phyloP scores from a whole-genome alignment of 2,797 vertebrate genomes.

The Chelidonichthys spinosus region DNA sequence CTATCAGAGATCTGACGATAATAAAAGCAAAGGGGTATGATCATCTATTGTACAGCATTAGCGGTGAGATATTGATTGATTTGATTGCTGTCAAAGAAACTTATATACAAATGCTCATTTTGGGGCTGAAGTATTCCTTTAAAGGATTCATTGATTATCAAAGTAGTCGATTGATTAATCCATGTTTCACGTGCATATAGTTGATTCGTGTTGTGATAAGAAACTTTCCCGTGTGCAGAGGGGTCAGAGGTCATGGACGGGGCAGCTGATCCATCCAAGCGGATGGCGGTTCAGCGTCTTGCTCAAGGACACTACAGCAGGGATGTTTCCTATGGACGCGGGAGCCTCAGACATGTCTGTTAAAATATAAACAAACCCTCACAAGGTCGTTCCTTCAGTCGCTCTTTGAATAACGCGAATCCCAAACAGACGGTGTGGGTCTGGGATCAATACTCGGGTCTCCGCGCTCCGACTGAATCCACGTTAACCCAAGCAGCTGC shows the following conservation, averaged over 20 bases:
- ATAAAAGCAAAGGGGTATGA: too few relatives aligned
- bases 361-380: conserved; percentile 2
- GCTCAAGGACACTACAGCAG: neutral
- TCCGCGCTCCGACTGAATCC: neutral
- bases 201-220: too few relatives aligned
- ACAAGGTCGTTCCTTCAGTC: neutral
- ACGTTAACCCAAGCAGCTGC: neutral
- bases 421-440: neutral
- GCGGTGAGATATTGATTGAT: too few relatives aligned
- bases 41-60: too few relatives aligned
- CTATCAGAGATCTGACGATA: too few relatives aligned
- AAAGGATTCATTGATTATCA: too few relatives aligned
- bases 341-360: too few relatives aligned
- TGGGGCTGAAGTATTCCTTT: too few relatives aligned
- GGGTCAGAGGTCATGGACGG: conserved; percentile 29
- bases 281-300: neutral
- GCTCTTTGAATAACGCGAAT: neutral
- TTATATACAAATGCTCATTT: too few relatives aligned
- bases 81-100: too few relatives aligned
- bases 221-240: neutral
- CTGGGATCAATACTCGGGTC: conserved; percentile 27
- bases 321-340: neutral
- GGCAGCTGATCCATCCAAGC: neutral
- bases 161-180: too few relatives aligned
- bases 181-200: neutral